Percentiles rank a stretch among this genome's conserved stretches.
phyloP scores from a whole-genome alignment of 2,888 invertebrate species.

The Nomada ruficornis region DNA sequence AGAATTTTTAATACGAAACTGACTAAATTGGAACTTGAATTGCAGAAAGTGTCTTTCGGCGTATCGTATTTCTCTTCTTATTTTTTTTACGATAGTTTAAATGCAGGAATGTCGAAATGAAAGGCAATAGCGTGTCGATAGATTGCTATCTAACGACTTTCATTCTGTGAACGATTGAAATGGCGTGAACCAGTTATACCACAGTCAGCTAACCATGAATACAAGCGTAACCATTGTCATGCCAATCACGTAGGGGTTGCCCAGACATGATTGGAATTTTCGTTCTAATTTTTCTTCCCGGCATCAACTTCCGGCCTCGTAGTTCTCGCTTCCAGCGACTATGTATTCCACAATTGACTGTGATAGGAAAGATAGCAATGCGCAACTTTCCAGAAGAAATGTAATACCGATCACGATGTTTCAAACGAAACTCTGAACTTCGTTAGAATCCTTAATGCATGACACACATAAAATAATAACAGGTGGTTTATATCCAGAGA shows the following conservation, averaged over 20 bases:
- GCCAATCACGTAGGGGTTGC: conserved; percentile 54
- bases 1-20: too few relatives aligned
- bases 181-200: conserved; percentile 59
- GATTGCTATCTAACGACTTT: conserved; percentile 67
- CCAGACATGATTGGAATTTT: conserved; percentile 42
- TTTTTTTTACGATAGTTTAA: neutral
- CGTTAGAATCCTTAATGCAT: too few relatives aligned
- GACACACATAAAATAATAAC: too few relatives aligned
- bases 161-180: conserved; percentile 64
- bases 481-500: too few relatives aligned
- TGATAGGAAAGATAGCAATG: neutral
- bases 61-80: neutral
- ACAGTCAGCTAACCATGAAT: conserved; percentile 56
- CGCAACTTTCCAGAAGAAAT: neutral
- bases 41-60: too few relatives aligned
- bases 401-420: too few relatives aligned
- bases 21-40: neutral
- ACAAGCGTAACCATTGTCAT: conserved; percentile 45
- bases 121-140: conserved; percentile 16
- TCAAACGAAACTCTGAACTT: too few relatives aligned
- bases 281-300: conserved; percentile 49
- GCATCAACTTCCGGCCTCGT: conserved; percentile 8
- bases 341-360: neutral
- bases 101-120: conserved; percentile 9
- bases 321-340: neutral